A percentile compares a stretch with the other conserved stretches of the same genome.
Evolutionary conservation across 2,113 vertebrate genomes (phyloP).

Genomic region (Callipepla californica): DNA sequence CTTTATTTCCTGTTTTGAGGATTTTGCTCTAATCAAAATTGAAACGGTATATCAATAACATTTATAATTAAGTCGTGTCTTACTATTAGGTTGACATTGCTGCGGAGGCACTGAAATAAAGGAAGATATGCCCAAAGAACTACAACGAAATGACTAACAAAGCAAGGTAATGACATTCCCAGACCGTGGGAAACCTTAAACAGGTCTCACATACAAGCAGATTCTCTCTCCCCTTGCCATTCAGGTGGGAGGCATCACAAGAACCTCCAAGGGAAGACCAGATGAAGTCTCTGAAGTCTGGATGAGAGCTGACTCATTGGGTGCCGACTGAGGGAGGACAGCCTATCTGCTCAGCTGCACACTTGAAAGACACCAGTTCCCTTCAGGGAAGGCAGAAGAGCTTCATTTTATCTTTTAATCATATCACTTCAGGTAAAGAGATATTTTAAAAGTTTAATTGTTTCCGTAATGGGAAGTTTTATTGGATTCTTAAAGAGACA

Average conservation of each 20-base stretch:
- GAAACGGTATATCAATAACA: not conserved
- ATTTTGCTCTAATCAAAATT: not conserved
- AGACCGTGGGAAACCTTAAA: not conserved
- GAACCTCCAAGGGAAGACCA: not conserved
- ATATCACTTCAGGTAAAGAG: not conserved
- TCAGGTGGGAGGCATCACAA: not conserved
- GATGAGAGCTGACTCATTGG: too few relatives aligned
- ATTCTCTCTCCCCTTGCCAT: too few relatives aligned
- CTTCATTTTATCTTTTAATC: not conserved
- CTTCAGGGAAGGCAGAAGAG: not conserved
- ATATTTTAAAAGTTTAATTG: not conserved
- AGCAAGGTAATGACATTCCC: fast-evolving
- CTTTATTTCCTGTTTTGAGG: not conserved
- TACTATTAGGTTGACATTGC: fast-evolving
- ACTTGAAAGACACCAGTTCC: not conserved
- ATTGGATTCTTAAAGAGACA: not conserved
- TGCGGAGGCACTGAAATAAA: not conserved
- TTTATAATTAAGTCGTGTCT: not conserved
- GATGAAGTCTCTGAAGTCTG: not conserved
- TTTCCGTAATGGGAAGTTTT: not conserved
- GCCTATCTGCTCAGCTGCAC: too few relatives aligned
- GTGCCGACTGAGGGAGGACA: not conserved
- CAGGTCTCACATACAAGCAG: not conserved
- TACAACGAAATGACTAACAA: not conserved
- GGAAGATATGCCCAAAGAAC: not conserved